Percentiles rank a stretch among this genome's conserved stretches.
Conservation (phyloP, 2,797 vertebrate species). For the Chelmon rostratus region DNA sequence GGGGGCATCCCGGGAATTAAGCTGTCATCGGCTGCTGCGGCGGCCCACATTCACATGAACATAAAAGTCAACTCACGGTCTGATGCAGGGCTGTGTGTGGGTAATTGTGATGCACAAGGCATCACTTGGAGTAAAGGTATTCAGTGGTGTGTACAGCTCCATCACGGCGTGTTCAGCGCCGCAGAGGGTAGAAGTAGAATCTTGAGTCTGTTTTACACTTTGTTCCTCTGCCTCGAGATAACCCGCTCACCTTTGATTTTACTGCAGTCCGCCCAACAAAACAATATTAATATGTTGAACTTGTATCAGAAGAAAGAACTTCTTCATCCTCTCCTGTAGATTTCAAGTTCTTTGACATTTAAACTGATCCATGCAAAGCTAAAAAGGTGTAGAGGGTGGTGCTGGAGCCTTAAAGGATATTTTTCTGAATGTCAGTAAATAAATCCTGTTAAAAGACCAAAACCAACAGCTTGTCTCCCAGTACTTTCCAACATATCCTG, state of each 20-base stretch:
- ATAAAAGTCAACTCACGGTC: slow-evolving; percentile 80
- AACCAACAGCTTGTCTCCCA: not conserved
- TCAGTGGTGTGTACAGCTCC: slow-evolving; percentile 41
- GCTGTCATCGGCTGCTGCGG: slow-evolving; percentile 90
- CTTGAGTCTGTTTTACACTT: slow-evolving; percentile 32
- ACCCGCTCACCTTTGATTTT: slow-evolving; percentile 39
- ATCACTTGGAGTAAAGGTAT: slow-evolving; percentile 70
- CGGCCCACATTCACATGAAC: slow-evolving; percentile 75
- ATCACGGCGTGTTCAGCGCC: slow-evolving; percentile 18
- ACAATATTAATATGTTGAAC: slow-evolving; percentile 20
- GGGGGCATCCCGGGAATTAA: slow-evolving; percentile 87
- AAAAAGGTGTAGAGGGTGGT: not conserved
- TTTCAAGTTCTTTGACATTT: slow-evolving; percentile 21
- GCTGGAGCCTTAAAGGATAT: not conserved
- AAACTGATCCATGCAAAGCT: slow-evolving; percentile 1
- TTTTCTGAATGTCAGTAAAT: slow-evolving; percentile 7
- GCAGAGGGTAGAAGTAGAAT: slow-evolving; percentile 44
- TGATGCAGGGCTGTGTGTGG: slow-evolving; percentile 78
- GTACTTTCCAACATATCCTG: not conserved
- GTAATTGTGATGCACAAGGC: slow-evolving; percentile 81
- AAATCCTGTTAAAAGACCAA: not conserved
- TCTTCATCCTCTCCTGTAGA: not conserved
- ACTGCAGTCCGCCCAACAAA: slow-evolving; percentile 18
- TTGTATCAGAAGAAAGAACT: not conserved
- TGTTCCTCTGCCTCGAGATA: slow-evolving; percentile 31